Percentiles rank a stretch among this genome's conserved stretches.
Conservation (phyloP, 1,140 invertebrate species). For the Meteorus sp. region DNA sequence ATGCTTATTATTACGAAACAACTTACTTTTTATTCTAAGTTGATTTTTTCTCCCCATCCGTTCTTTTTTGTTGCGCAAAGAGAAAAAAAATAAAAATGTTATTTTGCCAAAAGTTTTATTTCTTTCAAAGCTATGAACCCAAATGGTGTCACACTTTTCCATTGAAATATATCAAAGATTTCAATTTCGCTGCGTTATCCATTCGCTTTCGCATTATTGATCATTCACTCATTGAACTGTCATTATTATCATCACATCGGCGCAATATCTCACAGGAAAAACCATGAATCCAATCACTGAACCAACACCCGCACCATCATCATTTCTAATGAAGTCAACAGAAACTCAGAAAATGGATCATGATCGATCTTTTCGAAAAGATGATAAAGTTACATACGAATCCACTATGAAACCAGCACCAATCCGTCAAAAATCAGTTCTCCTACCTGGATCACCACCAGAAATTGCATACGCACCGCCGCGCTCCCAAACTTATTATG, state of each 20-base stretch:
- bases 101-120: not conserved
- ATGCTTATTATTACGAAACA: constrained; percentile 27
- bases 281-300: constrained; percentile 41
- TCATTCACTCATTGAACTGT: constrained; percentile 14
- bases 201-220: constrained; percentile 1
- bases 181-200: not conserved
- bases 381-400: constrained; percentile 34
- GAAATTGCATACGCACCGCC: constrained; percentile 64
- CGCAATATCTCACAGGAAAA: constrained; percentile 45
- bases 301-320: constrained; percentile 46
- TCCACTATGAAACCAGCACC: constrained; percentile 54
- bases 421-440: constrained; percentile 50
- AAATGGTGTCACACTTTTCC: not conserved
- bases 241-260: constrained; percentile 36
- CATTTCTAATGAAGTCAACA: constrained; percentile 31
- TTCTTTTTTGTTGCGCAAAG: constrained; percentile 4
- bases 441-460: constrained; percentile 64
- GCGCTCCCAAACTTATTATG: constrained; percentile 57
- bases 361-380: constrained; percentile 23
- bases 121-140: not conserved
- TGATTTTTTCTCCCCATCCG: constrained; percentile 9
- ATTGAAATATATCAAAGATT: not conserved
- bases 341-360: constrained; percentile 39
- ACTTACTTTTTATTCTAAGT: constrained; percentile 23
- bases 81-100: not conserved